Evolutionary conservation across 2,888 invertebrate species (phyloP), one percentile per base, ranked within the genome.

Genomic region (Drosophila demipolita): DNA sequence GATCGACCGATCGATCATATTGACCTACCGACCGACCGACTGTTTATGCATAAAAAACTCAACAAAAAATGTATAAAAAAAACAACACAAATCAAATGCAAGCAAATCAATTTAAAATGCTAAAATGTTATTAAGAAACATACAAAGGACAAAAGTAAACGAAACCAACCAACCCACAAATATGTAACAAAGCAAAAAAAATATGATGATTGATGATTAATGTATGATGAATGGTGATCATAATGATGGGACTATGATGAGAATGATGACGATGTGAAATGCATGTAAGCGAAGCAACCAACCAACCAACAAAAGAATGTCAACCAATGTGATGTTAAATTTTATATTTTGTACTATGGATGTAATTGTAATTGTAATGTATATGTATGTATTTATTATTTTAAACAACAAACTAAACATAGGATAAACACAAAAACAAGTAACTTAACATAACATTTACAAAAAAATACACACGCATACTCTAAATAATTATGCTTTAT

Each of bases 221-320:
- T 42, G 35, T 9, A 38, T 36, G 36, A 23, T 35, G 52, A 52
- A 36, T 54, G 53, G 23, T 54, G 17, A 36, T 36, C 35, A 23
- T 35, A 9, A 59, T 35, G 23, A 45, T 40, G 32, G 42, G 20
- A 55, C 33, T 26, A 29, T 66, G 53, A 65, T 42, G 54, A 66
- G 49, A 35, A 32, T 49, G 62, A 62, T 35, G 61, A 54, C 20
- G 52, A 50, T 48, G 65, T 75, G 53, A 58, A 63, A 60, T 64
- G 65, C 73, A 65, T 66, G 77, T 61, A 87, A 89, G 90, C 85
- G 90, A 86, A 86, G 86, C 89, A 86, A 86, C 85, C 85, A 86
- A 85, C 85, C 85, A 85, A 90, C 85, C 90, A 86, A 85, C 85
- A 86, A 86, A 90, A 86, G 90, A 90, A 90, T 88, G 86, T 86